phyloP scores from a whole-genome alignment of 2,888 invertebrate species.

The Scrobipalpa atriplicella region DNA sequence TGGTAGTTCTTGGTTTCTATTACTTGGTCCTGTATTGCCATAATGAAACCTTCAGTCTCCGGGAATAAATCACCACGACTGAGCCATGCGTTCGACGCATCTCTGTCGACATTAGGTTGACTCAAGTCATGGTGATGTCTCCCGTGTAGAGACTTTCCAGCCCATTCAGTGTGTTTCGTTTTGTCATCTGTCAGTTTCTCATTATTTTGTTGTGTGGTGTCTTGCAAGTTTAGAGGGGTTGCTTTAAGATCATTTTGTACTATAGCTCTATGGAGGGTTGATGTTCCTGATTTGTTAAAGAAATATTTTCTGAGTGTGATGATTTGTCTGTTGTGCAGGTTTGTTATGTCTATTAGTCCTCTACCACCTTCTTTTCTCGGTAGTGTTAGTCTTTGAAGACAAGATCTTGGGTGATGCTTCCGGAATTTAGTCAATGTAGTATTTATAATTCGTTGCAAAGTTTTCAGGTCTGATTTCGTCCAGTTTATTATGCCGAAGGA shows the following conservation, averaged over 20 bases:
- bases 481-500: conserved; percentile 13
- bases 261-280: not conserved
- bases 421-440: conserved; percentile 22
- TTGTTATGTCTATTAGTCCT: conserved; percentile 24
- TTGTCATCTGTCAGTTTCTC: conserved; percentile 2
- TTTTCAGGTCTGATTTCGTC: not conserved
- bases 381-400: too few relatives aligned
- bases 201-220: not conserved
- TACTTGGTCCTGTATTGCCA: too few relatives aligned
- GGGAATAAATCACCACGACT: too few relatives aligned
- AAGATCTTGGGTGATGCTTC: too few relatives aligned
- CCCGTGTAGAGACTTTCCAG: not conserved
- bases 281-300: conserved; percentile 1
- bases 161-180: not conserved
- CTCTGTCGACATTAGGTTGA: too few relatives aligned
- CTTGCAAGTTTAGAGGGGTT: not conserved
- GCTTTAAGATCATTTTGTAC: not conserved
- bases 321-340: too few relatives aligned
- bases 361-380: too few relatives aligned
- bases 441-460: not conserved
- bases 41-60: too few relatives aligned
- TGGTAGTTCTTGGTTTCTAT: too few relatives aligned
- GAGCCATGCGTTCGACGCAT: too few relatives aligned
- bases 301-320: not conserved
- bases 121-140: too few relatives aligned